Evolutionary conservation across 2,113 vertebrate species (phyloP), one percentile per base, ranked within the genome.

Genomic region (Pelvicachromis taeniatus): DNA sequence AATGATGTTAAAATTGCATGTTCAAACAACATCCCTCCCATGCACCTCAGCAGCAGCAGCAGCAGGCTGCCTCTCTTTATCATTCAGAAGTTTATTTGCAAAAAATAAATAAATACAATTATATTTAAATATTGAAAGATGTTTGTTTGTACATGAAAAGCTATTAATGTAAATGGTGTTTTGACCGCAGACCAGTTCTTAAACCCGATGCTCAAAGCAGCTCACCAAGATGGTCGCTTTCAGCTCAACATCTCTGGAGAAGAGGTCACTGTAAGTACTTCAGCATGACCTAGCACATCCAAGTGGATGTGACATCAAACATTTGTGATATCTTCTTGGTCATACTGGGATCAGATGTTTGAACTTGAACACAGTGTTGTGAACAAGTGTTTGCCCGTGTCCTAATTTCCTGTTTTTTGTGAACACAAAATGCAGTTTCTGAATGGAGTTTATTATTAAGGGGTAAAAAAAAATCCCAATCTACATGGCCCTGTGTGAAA

Each of bases 201-300:
- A 1, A 93, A 94, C 83, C 95, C 96, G 0, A n/a, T 98, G 85
- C 61, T 97, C 4, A 65, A 81, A 0, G 96, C 96, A 6, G 96
- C 95, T 2, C 96, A 98, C 91, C 58, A 95, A 1, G 97, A 98
- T 14, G 87, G 93, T 2, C 94, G 92, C 5, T 96, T 98, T 54
- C 9, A 45, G 1, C 83, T 95, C 65, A 95, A 80, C 55, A 90
- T 98, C 75, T 75, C 85, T 2, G 96, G 95, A 61, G 75, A 95
- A 7, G 94, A 97, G 55, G 17, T 98, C 54, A 90, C 89, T 89
- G 97, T 99, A 77, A 95, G 92, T 79, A 4, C 16, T 29, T 19
- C 19, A 40, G 13, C 40, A 6, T 4, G 21, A 40, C 63, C n/a
- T 6, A 5, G 42, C 23, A 42, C 3, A 9, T 45, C 7, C 8